phyloP scores from a whole-genome alignment of 2,888 invertebrate genomes.

The Andrena chrysosceles region DNA sequence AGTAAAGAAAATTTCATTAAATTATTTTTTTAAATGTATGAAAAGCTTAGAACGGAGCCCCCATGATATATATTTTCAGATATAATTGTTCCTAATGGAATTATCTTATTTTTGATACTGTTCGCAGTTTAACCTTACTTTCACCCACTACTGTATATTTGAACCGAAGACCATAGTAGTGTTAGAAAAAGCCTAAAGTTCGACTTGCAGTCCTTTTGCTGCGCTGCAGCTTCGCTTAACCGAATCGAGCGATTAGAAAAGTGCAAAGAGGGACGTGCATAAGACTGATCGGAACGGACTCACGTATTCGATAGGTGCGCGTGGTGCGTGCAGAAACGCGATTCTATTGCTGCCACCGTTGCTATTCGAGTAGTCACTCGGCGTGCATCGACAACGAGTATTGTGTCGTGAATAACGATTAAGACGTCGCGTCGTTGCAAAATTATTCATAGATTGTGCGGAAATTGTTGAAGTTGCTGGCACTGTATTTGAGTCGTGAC shows the following conservation, averaged over 20 bases:
- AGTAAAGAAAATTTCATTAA: no score
- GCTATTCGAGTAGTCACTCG: slow-evolving; percentile 17
- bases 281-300: slow-evolving; percentile 49
- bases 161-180: no score
- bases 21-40: no score
- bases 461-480: not conserved
- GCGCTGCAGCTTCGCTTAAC: slow-evolving; percentile 8
- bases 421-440: slow-evolving; percentile 7
- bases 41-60: not conserved
- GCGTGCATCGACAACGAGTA: slow-evolving; percentile 25
- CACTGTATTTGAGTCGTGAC: not conserved
- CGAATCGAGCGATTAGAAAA: slow-evolving; percentile 46
- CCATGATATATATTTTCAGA: not conserved
- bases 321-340: slow-evolving; percentile 75
- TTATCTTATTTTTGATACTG: no score
- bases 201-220: not conserved
- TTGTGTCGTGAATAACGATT: slow-evolving; percentile 10
- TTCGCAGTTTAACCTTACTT: not conserved
- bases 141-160: not conserved
- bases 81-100: not conserved
- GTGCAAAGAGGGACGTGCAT: slow-evolving; percentile 45
- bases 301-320: slow-evolving; percentile 69
- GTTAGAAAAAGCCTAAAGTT: no score
- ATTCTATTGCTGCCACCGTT: slow-evolving; percentile 56
- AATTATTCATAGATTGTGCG: not conserved